Evolutionary conservation across 1,140 invertebrate genomes (phyloP).

Genomic region (Tachypleus tridentatus): DNA sequence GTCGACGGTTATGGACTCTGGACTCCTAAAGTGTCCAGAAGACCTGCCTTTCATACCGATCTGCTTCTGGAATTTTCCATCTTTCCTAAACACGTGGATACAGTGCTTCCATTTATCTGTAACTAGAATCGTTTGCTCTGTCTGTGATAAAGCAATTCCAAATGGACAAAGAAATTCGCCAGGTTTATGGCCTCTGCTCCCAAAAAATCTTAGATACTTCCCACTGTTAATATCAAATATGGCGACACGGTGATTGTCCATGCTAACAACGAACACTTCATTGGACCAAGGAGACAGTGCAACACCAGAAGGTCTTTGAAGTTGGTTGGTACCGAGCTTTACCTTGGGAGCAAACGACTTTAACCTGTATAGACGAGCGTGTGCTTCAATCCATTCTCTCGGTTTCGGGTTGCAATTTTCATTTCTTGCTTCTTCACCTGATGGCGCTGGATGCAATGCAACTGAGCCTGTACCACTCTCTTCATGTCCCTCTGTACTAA

Average conservation of each 20-base stretch:
- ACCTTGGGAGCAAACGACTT: not conserved
- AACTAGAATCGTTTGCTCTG: conserved; percentile 47
- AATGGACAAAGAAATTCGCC: conserved; percentile 49
- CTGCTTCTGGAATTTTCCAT: conserved; percentile 43
- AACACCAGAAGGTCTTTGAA: conserved; percentile 43
- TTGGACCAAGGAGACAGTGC: conserved; percentile 43
- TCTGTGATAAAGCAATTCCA: conserved; percentile 49
- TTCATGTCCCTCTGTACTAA: too few relatives aligned
- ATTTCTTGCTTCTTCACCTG: too few relatives aligned
- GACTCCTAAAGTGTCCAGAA: conserved; percentile 48
- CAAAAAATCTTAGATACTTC: conserved; percentile 33
- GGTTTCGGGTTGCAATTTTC: too few relatives aligned
- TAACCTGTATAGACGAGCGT: not conserved
- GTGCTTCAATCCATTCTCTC: not conserved
- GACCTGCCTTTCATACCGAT: conserved; percentile 50
- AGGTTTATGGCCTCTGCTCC: conserved; percentile 39
- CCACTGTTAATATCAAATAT: conserved; percentile 43
- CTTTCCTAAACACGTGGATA: conserved; percentile 55
- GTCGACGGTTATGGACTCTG: conserved; percentile 54
- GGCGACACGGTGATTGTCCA: conserved; percentile 42
- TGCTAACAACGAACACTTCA: conserved; percentile 42
- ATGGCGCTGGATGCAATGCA: too few relatives aligned
- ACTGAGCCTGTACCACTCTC: too few relatives aligned
- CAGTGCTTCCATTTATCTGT: conserved; percentile 61
- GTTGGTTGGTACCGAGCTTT: conserved; percentile 2